phyloP scores from a whole-genome alignment of 64 coral and sea anemone species.

The Stylophora pistillata region DNA sequence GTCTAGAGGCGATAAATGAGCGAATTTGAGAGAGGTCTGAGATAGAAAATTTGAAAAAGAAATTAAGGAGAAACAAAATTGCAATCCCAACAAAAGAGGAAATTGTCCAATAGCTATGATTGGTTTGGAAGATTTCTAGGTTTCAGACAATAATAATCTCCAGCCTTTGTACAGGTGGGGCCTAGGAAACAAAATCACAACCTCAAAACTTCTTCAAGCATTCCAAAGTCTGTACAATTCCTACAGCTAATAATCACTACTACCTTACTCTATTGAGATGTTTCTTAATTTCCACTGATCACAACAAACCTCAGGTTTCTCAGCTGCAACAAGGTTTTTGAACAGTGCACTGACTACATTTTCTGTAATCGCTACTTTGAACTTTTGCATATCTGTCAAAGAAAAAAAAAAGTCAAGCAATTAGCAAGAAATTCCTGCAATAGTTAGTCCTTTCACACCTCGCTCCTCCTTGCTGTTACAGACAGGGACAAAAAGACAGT shows the following conservation, averaged over 20 bases:
- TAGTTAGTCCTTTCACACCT: not conserved
- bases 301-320: constrained; percentile 10
- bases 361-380: not conserved
- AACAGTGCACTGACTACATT: constrained; percentile 9
- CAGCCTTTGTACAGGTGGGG: too few relatives aligned
- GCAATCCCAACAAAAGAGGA: too few relatives aligned
- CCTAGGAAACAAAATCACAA: too few relatives aligned
- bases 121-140: too few relatives aligned
- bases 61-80: too few relatives aligned
- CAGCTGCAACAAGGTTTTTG: not conserved
- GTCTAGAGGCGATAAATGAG: too few relatives aligned
- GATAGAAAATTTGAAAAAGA: too few relatives aligned
- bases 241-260: not conserved
- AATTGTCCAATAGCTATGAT: too few relatives aligned
- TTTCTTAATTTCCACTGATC: not conserved
- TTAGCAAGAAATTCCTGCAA: not conserved
- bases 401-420: not conserved
- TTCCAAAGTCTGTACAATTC: not conserved
- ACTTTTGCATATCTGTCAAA: not conserved
- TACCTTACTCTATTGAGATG: not conserved
- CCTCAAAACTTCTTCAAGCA: too few relatives aligned
- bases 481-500: too few relatives aligned
- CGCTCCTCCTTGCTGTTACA: not conserved
- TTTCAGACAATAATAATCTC: too few relatives aligned
- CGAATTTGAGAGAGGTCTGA: too few relatives aligned